These are phyloP conservation scores for Propithecus coquereli DNA, from an alignment of 2,113 vertebrate genomes.

Conservation along the genomic window DNA sequence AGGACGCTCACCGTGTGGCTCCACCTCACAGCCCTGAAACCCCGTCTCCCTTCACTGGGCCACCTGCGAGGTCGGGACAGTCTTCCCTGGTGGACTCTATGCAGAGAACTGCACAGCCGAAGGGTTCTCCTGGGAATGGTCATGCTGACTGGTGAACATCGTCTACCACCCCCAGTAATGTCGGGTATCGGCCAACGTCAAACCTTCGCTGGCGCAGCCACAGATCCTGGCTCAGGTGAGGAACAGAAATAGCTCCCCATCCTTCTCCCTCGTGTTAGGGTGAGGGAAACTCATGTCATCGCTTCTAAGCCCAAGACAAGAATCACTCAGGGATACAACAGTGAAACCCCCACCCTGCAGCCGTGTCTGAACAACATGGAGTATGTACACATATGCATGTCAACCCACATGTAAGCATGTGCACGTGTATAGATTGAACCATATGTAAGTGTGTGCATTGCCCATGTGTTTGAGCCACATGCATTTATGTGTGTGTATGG, in stretches of 20 bases:
- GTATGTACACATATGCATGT: background rate
- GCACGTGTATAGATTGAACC: background rate
- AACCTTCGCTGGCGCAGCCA: fast-evolving
- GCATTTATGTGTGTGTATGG: background rate
- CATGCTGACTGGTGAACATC: fast-evolving
- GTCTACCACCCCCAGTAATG: background rate
- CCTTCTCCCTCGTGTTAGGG: background rate
- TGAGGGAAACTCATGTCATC: background rate
- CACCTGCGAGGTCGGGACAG: background rate
- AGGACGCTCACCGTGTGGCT: fast-evolving
- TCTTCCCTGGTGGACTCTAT: background rate
- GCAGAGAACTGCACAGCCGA: no score
- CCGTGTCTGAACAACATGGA: background rate
- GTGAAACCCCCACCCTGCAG: no score
- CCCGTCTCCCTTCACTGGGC: background rate
- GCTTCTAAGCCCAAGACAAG: background rate
- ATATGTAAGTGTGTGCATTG: background rate
- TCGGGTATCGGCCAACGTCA: background rate
- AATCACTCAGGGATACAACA: background rate
- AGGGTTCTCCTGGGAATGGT: background rate
- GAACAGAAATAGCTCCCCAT: background rate
- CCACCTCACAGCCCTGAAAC: background rate
- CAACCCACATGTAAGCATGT: background rate
- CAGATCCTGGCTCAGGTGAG: background rate
- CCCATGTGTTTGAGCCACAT: background rate